Evolutionary conservation across 1,140 invertebrate species (phyloP).

Genomic region (Agrilus planipennis): DNA sequence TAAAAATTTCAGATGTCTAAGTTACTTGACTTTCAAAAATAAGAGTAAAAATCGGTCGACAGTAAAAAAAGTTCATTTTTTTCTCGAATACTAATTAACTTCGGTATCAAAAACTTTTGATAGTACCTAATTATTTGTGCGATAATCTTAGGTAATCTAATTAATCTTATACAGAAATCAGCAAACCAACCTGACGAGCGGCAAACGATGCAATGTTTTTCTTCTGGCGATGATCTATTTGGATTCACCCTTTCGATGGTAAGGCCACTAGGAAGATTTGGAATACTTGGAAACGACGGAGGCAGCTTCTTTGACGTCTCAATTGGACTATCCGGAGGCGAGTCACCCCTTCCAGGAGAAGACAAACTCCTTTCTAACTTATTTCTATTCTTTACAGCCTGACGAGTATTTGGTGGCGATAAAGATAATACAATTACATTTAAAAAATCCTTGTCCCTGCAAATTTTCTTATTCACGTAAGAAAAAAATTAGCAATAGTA

Average conservation of each 20-base stretch:
- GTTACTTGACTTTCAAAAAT: not conserved
- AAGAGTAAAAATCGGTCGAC: too few relatives aligned
- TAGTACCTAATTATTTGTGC: too few relatives aligned
- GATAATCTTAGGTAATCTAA: too few relatives aligned
- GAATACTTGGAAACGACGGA: slow-evolving; percentile 23
- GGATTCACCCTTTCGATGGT: slow-evolving; percentile 32
- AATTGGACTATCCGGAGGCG: slow-evolving; percentile 6
- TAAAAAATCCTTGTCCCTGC: too few relatives aligned
- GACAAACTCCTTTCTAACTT: slow-evolving; percentile 30
- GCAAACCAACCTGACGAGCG: slow-evolving; percentile 36
- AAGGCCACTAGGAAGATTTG: slow-evolving; percentile 28
- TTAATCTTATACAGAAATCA: too few relatives aligned
- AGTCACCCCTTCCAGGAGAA: slow-evolving; percentile 23
- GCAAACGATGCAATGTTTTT: slow-evolving; percentile 36
- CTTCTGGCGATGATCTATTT: slow-evolving; percentile 32
- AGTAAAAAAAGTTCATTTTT: too few relatives aligned
- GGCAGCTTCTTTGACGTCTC: slow-evolving; percentile 10
- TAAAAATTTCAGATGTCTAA: not conserved
- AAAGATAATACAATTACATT: too few relatives aligned
- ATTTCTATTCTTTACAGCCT: slow-evolving; percentile 29
- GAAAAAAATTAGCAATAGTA: too few relatives aligned
- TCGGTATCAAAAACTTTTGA: too few relatives aligned
- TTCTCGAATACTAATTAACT: too few relatives aligned
- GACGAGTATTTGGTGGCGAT: slow-evolving; percentile 40
- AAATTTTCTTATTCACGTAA: too few relatives aligned